Evolutionary conservation across 30 jellyfish, hydroid and myxozoan genomes (phyloP).

Genomic region (Aurelia aurita): DNA sequence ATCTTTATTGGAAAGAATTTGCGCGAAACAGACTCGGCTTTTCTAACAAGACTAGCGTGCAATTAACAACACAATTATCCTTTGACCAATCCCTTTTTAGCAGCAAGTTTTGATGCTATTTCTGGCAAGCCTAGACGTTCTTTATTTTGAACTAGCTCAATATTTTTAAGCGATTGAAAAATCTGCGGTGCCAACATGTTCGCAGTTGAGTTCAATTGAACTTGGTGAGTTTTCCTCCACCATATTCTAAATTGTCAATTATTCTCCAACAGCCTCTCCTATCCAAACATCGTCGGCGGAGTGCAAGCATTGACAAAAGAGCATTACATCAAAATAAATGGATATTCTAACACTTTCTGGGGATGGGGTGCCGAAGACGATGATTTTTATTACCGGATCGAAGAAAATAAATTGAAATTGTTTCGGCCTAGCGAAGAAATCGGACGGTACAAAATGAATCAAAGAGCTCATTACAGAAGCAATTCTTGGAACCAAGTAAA

Average conservation of each 20-base stretch:
- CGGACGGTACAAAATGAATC: constrained; percentile 68
- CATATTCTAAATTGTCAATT: background rate
- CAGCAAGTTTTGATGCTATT: too few species aligned
- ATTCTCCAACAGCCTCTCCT: constrained; percentile 29
- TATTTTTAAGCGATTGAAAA: too few species aligned
- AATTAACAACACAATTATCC: too few species aligned
- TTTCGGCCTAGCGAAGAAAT: constrained; percentile 27
- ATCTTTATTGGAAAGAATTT: too few species aligned
- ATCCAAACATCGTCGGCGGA: constrained; percentile 55
- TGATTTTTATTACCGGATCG: constrained; percentile 23
- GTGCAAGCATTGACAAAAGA: constrained; percentile 44
- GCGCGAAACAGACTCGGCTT: too few species aligned
- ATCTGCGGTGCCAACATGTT: too few species aligned
- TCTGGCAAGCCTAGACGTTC: too few species aligned
- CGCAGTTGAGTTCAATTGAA: too few species aligned
- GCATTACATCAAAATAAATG: constrained; percentile 44
- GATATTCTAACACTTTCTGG: constrained; percentile 51
- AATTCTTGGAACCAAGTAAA: constrained; percentile 6
- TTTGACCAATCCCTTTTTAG: too few species aligned
- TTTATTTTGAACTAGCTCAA: too few species aligned
- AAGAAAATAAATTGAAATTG: constrained; percentile 15
- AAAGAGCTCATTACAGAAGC: constrained; percentile 32
- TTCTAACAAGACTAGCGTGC: too few species aligned
- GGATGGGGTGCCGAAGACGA: constrained; percentile 85
- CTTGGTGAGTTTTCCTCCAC: too few species aligned